Percentiles rank a stretch among this genome's conserved stretches.
Conservation (phyloP, 2,797 vertebrate genomes). For the Linurgus olivaceus region DNA sequence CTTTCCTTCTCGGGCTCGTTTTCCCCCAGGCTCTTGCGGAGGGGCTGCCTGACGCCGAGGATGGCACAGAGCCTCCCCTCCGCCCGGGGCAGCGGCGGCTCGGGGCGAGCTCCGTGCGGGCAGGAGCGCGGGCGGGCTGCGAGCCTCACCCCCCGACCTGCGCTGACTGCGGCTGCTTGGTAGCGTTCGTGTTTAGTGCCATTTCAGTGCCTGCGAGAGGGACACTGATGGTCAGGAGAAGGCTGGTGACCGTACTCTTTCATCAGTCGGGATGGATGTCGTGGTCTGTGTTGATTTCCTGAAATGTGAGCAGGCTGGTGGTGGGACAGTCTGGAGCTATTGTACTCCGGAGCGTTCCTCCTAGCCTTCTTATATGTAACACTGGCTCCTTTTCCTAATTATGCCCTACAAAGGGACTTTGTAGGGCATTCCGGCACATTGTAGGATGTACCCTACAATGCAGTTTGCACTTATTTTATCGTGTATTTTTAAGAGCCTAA, state of each 20-base stretch:
- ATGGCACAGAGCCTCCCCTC: constrained; percentile 40
- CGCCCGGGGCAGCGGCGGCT: not conserved
- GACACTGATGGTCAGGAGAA: not conserved
- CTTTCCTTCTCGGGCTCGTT: not conserved
- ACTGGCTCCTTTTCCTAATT: not conserved
- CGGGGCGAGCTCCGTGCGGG: not conserved
- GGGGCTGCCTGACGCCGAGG: not conserved
- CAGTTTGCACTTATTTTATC: not conserved
- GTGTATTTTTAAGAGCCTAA: not conserved
- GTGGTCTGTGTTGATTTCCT: not conserved
- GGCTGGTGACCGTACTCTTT: fast-evolving
- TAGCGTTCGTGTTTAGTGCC: fast-evolving
- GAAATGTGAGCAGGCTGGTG: not conserved
- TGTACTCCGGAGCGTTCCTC: not conserved
- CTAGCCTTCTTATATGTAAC: not conserved
- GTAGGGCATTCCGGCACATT: not conserved
- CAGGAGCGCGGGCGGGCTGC: not conserved
- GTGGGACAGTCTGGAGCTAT: not conserved
- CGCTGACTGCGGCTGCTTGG: not conserved
- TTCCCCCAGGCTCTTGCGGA: not conserved
- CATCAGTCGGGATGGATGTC: not conserved
- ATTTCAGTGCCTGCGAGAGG: fast-evolving
- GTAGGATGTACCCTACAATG: too few relatives aligned
- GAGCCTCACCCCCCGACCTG: not conserved
- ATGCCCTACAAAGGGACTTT: not conserved